phyloP scores from a whole-genome alignment of 2,797 vertebrate species.

The Onychomys leucogaster region DNA sequence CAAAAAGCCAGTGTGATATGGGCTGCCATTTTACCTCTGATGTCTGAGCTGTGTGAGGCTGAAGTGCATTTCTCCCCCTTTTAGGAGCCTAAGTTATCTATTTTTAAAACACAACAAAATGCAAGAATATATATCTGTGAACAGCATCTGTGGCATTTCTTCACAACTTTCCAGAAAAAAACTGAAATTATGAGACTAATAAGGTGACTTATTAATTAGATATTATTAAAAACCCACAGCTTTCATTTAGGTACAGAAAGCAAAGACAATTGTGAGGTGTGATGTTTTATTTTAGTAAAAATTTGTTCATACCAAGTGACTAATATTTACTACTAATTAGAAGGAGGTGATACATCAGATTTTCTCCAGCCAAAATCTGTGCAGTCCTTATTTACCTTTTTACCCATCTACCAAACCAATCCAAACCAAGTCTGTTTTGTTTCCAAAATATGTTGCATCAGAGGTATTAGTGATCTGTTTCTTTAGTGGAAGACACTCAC shows the following conservation, averaged over 20 bases:
- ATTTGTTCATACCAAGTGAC: neutral
- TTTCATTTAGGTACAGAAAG: constrained; percentile 9
- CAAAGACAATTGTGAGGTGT: neutral
- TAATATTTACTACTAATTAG: neutral
- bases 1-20: neutral
- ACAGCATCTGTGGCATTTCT: neutral
- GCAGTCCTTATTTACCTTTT: neutral
- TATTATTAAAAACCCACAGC: neutral
- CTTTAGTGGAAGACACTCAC: neutral
- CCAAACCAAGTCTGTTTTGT: neutral
- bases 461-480: neutral
- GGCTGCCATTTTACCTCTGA: neutral
- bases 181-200: neutral
- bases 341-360: neutral
- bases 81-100: neutral
- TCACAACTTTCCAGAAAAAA: neutral
- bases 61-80: neutral
- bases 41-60: neutral
- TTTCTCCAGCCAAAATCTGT: neutral
- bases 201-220: neutral
- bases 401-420: neutral
- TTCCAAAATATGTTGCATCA: neutral
- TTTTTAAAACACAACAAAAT: neutral
- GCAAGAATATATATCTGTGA: neutral
- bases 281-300: neutral